These are phyloP conservation scores for Eutrigla gurnardus DNA, from an alignment of 2,797 vertebrate species.

Conservation along the genomic window DNA sequence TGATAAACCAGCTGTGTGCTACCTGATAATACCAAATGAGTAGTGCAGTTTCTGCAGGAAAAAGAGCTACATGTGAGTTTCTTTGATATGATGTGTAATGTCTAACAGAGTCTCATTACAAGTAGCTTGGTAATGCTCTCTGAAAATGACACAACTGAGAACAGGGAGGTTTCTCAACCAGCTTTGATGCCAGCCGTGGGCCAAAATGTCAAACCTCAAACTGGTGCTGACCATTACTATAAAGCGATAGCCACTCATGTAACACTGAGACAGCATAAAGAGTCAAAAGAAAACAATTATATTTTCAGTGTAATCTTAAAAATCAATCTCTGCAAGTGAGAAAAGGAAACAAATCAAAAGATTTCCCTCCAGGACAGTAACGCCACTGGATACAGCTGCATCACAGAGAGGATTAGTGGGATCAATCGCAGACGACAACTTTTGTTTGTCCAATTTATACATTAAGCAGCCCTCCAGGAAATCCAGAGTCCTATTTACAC, in stretches of 20 bases:
- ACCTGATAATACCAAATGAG: neutral
- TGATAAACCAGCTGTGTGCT: neutral
- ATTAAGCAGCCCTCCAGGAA: conserved; percentile 24
- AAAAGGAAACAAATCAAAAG: neutral
- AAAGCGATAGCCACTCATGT: neutral
- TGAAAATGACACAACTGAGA: conserved; percentile 20
- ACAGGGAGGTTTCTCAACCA: neutral
- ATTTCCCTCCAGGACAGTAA: conserved; percentile 2
- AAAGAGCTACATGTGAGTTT: neutral
- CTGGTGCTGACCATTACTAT: neutral
- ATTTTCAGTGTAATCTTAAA: neutral
- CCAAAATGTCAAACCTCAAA: neutral
- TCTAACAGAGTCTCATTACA: neutral
- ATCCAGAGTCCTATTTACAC: conserved; percentile 1
- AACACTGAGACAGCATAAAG: no score
- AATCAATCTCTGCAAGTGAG: neutral
- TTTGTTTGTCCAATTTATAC: conserved; percentile 24
- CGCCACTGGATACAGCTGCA: conserved; percentile 19
- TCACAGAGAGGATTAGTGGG: conserved; percentile 13
- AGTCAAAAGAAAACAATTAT: neutral
- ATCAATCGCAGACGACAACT: conserved; percentile 26
- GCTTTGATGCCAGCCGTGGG: neutral
- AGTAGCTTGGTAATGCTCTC: conserved; percentile 9
- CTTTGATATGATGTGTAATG: neutral
- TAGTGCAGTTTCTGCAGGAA: neutral